Evolutionary conservation across 2,113 vertebrate species (phyloP).

Genomic region (Oncorhynchus kisutch): DNA sequence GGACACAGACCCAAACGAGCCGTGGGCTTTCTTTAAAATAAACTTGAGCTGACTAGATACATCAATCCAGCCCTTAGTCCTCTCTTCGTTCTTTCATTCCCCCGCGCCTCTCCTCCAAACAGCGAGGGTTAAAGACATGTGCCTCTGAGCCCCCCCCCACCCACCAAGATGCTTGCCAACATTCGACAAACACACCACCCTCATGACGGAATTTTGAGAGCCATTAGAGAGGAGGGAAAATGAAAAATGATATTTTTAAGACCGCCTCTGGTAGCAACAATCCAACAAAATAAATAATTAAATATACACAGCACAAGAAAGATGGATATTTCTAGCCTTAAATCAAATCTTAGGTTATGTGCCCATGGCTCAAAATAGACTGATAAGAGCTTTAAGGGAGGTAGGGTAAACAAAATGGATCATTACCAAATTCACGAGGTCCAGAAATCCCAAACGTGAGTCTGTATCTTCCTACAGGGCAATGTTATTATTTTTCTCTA

Average conservation of each 20-base stretch:
- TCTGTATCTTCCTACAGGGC: conserved; percentile 66
- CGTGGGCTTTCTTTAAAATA: conserved; percentile 14
- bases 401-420: conserved; percentile 68
- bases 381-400: conserved; percentile 43
- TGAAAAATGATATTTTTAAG: conserved; percentile 38
- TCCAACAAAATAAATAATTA: neutral
- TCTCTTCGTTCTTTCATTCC: conserved; percentile 38
- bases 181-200: conserved; percentile 32
- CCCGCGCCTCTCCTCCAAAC: conserved; percentile 7
- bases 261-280: conserved; percentile 25
- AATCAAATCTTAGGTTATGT: conserved; percentile 59
- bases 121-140: conserved; percentile 19
- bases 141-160: conserved; percentile 2
- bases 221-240: conserved; percentile 53
- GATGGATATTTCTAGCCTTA: conserved; percentile 46
- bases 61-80: conserved; percentile 29
- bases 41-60: conserved; percentile 41
- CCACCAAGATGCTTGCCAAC: neutral
- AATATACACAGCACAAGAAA: neutral
- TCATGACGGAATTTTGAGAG: conserved; percentile 41
- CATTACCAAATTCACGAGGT: conserved; percentile 75
- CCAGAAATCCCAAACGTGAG: conserved; percentile 56
- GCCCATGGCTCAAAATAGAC: conserved; percentile 13
- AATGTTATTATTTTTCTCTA: conserved; percentile 58
- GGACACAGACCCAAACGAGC: neutral